Evolutionary conservation across 2,797 vertebrate species (phyloP), one percentile per base, ranked within the genome.

Genomic region (Microchirus variegatus): DNA sequence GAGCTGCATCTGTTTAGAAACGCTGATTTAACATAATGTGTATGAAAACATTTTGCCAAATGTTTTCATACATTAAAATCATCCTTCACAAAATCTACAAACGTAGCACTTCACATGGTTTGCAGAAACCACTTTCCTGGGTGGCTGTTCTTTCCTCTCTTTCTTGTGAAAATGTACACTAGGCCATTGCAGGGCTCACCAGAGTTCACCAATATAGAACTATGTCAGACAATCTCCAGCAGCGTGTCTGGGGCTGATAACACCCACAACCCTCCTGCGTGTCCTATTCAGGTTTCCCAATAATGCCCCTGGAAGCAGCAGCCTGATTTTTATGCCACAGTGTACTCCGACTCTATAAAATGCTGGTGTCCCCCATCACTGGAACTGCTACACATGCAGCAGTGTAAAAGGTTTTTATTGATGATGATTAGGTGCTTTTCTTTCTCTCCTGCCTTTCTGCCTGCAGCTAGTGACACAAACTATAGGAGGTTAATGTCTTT

Each of bases 261-360:
- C 71, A 62, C 71, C 61, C 57, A 64, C 59, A 67, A 64, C 61
- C 65, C 67, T 60, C 52, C 26, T 59, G 52, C 55, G 65, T 73
- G 71, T 77, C 53, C 66, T 70, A 75, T 75, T 72, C 67, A 70
- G 61, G 59, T 84, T 81, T 80, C 70, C 63, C 62, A 18, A 18
- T 10, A 70, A 18, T 40, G 35, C 45, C 45, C 65, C 65, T 37
- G 8, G 16, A 67, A 77, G 78, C 77, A 55, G 77, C 53, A 3
- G 54, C 50, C 57, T 77, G 72, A 77, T 77, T 80, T 88, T 84
- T 86, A 87, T 82, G 51, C 71, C 59, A 62, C 70, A 65, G 67
- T 78, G 71, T 67, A 70, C 71, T 82, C 74, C 52, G 57, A 82
- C 77, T 84, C 79, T 67, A 80, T 89, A 84, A 89, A 90, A 81